A percentile compares a stretch with the other conserved stretches of the same genome.
These are phyloP conservation scores for Terrapene triunguis DNA, from an alignment of 2,113 vertebrate species.

Conservation along the genomic window DNA sequence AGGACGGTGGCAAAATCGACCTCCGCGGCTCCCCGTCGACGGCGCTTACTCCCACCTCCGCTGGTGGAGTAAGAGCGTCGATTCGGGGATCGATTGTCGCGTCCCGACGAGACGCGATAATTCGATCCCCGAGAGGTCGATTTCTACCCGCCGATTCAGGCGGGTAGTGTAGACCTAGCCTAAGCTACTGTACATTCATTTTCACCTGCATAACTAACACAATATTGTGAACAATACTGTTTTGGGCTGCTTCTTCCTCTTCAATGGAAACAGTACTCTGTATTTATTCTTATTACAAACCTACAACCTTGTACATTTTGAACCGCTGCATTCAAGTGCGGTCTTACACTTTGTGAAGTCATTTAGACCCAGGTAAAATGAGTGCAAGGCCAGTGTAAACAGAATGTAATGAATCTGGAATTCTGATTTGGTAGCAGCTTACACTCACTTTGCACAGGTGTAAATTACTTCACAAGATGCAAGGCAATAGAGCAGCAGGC, in stretches of 20 bases:
- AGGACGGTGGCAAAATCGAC: too few species aligned
- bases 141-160: too few species aligned
- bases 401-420: neutral
- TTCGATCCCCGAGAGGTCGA: too few species aligned
- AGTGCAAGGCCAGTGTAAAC: accelerated
- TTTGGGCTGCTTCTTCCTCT: accelerated
- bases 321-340: neutral
- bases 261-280: accelerated
- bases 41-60: too few species aligned
- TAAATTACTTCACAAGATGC: neutral
- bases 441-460: neutral
- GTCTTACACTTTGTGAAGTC: neutral
- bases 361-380: accelerated
- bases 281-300: neutral
- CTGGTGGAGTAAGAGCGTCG: too few species aligned
- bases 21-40: too few species aligned
- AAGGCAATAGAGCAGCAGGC: neutral
- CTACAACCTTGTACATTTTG: neutral
- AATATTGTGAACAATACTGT: neutral
- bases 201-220: neutral
- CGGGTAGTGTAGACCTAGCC: too few species aligned
- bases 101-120: too few species aligned
- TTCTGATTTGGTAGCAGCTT: neutral
- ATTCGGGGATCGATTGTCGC: too few species aligned
- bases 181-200: neutral